Base-by-base conservation (phyloP, 2,888 invertebrate species). In the Agonopterix alstromeriana region DNA sequence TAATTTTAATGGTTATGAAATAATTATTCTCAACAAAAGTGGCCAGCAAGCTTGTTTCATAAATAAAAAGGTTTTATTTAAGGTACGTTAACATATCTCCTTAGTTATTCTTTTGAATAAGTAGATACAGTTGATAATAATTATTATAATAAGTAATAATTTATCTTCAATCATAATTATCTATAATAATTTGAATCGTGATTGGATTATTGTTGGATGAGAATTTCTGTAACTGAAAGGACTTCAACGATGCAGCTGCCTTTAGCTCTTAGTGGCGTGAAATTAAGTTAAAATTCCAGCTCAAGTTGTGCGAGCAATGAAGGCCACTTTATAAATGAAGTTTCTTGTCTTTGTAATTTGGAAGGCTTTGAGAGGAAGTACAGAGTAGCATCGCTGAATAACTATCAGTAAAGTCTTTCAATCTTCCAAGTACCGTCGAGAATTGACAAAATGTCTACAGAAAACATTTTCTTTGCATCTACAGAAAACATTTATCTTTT, bases 201-300 rank as follows among this genome's bases (percentile, higher is more conserved):
- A 27, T 27, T 27, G 27, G 27, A 27, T 27, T 27, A 27, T 27
- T 27, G 5, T 27, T 27, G 27, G 27, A 27, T 5, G 27, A 27
- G 5, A 38, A 38, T n/a, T 38, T 38, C 38, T 38, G 38, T 38
- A 38, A n/a, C 38, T 38, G 38, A 38, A 38, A 38, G 38, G 38
- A 38, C 38, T 9, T n/a, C 38, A 9, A n/a, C 27, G 27, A 27
- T 27, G 27, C 27, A 27, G 27, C 27, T 27, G 27, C 38, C 10
- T 38, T 38, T n/a, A 38, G 9, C n/a, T 38, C 38, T n/a, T 10
- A 40, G n/a, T 10, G 35, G 65, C 62, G 65, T 63, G 60, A 69
- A 71, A 69, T 68, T 69, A 60, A 63, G 70, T 73, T 73, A 70
- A 70, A 68, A 70, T 73, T 71, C 73, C 61, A 49, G 53, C 56